Evolutionary conservation across 1,140 invertebrate genomes (phyloP), one percentile per base, ranked within the genome.

Genomic region (Aphis craccivora): DNA sequence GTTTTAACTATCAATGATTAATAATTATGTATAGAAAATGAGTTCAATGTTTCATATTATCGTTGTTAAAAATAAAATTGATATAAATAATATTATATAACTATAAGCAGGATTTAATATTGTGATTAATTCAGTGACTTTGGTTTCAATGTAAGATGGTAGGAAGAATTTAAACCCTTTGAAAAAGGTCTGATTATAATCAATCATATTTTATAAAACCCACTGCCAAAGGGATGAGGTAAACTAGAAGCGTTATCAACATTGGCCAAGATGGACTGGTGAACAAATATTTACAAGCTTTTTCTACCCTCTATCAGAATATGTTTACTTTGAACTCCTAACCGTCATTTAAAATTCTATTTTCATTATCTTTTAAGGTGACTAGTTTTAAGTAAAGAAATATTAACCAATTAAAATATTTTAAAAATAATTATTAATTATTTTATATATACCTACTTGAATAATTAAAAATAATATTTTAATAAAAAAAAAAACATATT

Each of bases 241-340:
- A 5, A 30, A 86, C 76, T 83, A 83, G 48, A 53, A 93, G 23
- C 48, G 81, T 93, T 93, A 93, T 93, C 91, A 84, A 37, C 91
- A 84, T 93, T 83, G 91, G 76, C 81, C 91, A 93, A 93, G 35
- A 92, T 8, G 43, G 76, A 92, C 43, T 76, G 76, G 30, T 48
- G 23, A 86, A 55, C 76, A 93, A 93, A 93, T 93, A 93, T 93
- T 93, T 93, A 93, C 91, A 1, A 48, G 83, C 48, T 55, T 93
- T 40, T 51, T 81, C 67, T 23, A 76, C 67, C 90, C 81, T 40
- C 25, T 30, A 51, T 93, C 67, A 43, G 43, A 90, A 67, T 90
- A 67, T 90, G 30, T 90, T 90, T 90, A 67, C 89, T 30, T n/a
- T 35, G 14, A 45, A 37, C 35, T 55, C 37, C 23, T 9, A n/a